Conservation (phyloP, 2,888 invertebrate genomes). For the Spisula solida region DNA sequence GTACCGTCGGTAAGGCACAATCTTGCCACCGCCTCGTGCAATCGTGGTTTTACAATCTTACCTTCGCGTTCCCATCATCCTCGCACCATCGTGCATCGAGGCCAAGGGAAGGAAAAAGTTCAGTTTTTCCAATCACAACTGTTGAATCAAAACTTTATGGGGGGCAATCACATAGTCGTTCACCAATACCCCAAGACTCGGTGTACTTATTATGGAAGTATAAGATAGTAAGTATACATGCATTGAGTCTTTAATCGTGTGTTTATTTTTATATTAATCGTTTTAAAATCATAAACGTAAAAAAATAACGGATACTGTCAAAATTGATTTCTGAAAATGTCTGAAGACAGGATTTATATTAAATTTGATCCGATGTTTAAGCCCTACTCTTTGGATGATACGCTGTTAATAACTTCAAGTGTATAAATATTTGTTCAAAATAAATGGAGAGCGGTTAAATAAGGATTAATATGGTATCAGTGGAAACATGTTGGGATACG, state of each 20-base stretch:
- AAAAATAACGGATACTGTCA: background rate
- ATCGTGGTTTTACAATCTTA: no score
- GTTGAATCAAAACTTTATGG: no score
- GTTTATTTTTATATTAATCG: background rate
- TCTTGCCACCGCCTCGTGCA: no score
- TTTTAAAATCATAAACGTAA: background rate
- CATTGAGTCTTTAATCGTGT: background rate
- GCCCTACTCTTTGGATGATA: constrained; percentile 15
- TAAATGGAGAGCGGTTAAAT: constrained; percentile 31
- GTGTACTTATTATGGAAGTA: no score
- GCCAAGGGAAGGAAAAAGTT: no score
- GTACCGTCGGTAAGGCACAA: no score
- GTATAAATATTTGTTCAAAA: constrained; percentile 42
- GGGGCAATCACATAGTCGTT: no score
- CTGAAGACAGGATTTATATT: constrained; percentile 18
- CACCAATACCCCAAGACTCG: no score
- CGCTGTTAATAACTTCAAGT: constrained; percentile 35
- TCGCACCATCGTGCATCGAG: no score
- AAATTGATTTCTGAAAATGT: constrained; percentile 21
- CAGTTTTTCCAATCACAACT: no score
- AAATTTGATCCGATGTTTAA: constrained; percentile 35
- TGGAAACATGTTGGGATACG: background rate
- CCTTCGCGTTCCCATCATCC: no score
- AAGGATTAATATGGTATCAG: constrained; percentile 17
- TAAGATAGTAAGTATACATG: background rate